Percentiles rank a stretch among this genome's conserved stretches.
phyloP scores from a whole-genome alignment of 1,140 invertebrate species.

The Drosophila ambigua region DNA sequence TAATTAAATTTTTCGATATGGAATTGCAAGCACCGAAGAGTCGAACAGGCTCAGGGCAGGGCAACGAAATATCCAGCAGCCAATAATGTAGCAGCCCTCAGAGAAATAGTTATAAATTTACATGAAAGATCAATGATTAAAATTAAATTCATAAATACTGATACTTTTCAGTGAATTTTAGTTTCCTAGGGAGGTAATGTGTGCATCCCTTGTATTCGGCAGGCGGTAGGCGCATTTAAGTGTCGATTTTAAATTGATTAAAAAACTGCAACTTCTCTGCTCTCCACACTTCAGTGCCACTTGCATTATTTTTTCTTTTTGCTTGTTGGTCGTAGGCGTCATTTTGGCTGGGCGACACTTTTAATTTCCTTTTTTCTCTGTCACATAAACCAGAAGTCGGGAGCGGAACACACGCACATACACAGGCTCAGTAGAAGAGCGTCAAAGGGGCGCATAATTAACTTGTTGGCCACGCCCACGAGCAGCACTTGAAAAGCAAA shows the following conservation, averaged over 20 bases:
- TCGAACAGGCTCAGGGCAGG: conserved; percentile 21
- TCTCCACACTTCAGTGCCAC: conserved; percentile 37
- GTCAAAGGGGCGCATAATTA: conserved; percentile 68
- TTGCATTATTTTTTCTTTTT: too few species aligned
- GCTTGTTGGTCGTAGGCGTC: conserved; percentile 24
- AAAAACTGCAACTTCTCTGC: conserved; percentile 50
- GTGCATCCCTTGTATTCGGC: not conserved
- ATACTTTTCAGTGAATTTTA: too few species aligned
- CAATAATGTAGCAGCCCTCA: not conserved
- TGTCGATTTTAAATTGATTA: conserved; percentile 77
- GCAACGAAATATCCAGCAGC: not conserved
- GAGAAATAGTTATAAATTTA: too few species aligned
- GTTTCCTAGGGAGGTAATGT: not conserved
- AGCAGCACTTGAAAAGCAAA: conserved; percentile 49
- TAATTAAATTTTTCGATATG: conserved; percentile 76
- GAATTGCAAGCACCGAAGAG: conserved; percentile 65
- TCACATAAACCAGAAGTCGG: conserved; percentile 65
- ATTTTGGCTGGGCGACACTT: conserved; percentile 59
- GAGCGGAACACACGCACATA: not conserved
- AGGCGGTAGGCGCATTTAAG: conserved; percentile 39
- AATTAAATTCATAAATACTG: not conserved
- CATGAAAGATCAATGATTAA: not conserved
- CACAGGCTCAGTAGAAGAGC: conserved; percentile 32
- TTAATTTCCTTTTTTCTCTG: conserved; percentile 71
- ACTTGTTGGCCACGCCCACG: conserved; percentile 67